Evolutionary conservation across 2,797 vertebrate genomes (phyloP), one percentile per base, ranked within the genome.

Genomic region (Parauchenoglanis ngamensis): DNA sequence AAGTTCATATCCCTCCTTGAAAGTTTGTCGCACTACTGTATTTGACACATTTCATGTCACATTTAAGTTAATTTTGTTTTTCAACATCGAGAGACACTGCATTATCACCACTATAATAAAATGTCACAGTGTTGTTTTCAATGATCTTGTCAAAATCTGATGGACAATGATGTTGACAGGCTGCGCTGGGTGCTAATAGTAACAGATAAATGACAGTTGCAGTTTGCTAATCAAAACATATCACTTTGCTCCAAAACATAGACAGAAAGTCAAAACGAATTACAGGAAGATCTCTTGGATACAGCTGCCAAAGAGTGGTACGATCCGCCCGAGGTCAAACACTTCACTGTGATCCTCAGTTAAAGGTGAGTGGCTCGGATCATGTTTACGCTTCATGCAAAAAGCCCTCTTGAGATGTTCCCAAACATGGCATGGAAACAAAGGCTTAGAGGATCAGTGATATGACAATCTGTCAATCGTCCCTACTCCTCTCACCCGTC

Each of bases 111-210:
- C 52, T 31, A 35, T 35, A 57, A 57, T 57, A 35, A 59, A 23
- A 54, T 49, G 11, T 67, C 44, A 79, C 52, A 61, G 25, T 25
- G 72, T 57, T 68, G 82, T 84, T 80, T 61, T 83, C 59, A 78
- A n/a, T 28, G 52, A 79, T 83, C 85, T 49, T 84, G 88, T 83
- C 90, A 86, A 46, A 87, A 84, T 83, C 63, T 89, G 88, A 91
- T 80, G 13, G 75, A 87, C 85, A 84, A 72, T 10, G 52, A 86
- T 31, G 75, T 70, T 87, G 90, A 91, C 90, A 86, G 87, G 59
- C 57, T 86, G 54, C 77, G 87, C 78, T 70, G 87, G 83, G 88
- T 87, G 90, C 83, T 90, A 90, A 90, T 90, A 75, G 85, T 73
- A 73, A 65, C 44, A 65, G 73, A 85, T 79, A 79, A 87, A 79